Base-by-base conservation (phyloP, 2,888 invertebrate genomes). In the Parelbella ahira region DNA sequence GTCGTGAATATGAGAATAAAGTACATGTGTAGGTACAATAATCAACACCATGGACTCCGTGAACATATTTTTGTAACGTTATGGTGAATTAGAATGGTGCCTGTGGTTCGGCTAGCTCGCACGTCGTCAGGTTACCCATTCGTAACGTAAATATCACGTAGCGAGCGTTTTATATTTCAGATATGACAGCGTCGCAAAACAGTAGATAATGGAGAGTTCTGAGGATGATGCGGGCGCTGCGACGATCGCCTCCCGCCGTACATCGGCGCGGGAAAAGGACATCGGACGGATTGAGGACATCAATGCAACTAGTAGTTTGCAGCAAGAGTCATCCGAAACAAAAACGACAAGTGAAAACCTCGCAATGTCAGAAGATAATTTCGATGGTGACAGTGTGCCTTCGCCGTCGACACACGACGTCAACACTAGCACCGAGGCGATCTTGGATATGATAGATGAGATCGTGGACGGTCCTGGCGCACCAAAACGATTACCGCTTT, bases 41-140 rank as follows among this genome's bases (percentile, higher is more conserved):
- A 77, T 78, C 75, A 77, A 70, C 72, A 69, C 73, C 77, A 81
- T 81, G 81, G 75, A 82, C 73, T 69, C 76, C 70, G 82, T 81
- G 81, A 82, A 79, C 68, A 68, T 73, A 75, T 73, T 78, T 74
- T 73, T 67, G 74, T 86, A 80, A 77, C 84, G 83, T 84, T 86
- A 83, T 86, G 84, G 87, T 86, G 87, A 84, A 86, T 84, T 87
- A 84, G 87, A 87, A 86, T 84, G 87, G 84, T 84, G 84, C 79
- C 82, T 81, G 79, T 81, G 80, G 78, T 76, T 86, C 80, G 81
- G 82, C 87, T 82, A 76, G 83, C 82, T 81, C 66, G 76, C 82
- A 86, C 80, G 83, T 86, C 86, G 83, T 80, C 84, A 83, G 84
- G 80, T 84, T 83, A 81, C 81, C 72, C 68, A 65, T 77, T 80